These are phyloP conservation scores for Drosophila rellima DNA, from an alignment of 2,888 invertebrate genomes.

Conservation along the genomic window DNA sequence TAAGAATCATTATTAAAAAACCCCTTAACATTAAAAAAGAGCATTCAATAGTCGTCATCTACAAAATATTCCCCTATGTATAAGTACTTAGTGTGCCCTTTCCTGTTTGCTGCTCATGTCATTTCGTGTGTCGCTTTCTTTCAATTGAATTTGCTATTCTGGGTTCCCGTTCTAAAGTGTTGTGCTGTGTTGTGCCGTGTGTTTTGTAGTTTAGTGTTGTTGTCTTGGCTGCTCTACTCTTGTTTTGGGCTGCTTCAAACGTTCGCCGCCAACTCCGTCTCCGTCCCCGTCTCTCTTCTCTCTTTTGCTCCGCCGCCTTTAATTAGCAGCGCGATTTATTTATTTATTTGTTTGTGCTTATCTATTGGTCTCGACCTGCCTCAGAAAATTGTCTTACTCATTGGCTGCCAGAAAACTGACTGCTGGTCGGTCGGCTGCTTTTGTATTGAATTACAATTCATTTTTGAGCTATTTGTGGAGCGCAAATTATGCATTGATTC, in stretches of 20 bases:
- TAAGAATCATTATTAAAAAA: background rate
- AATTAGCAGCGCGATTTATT: conserved; percentile 79
- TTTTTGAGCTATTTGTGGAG: conserved; percentile 28
- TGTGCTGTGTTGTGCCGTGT: conserved; percentile 29
- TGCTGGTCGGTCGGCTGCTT: conserved; percentile 33
- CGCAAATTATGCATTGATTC: conserved; percentile 44
- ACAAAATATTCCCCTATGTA: background rate
- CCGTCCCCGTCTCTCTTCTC: conserved; percentile 21
- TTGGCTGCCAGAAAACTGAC: conserved; percentile 37
- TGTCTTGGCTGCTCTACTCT: conserved; percentile 43
- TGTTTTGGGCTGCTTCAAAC: conserved; percentile 68
- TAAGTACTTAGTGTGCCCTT: conserved; percentile 41
- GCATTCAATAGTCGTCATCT: conserved; percentile 28
- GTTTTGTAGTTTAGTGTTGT: conserved; percentile 39
- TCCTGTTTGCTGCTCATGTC: conserved; percentile 69
- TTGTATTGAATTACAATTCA: conserved; percentile 70
- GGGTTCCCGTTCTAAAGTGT: conserved; percentile 24
- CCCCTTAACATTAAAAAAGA: background rate
- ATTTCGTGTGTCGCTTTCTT: conserved; percentile 73
- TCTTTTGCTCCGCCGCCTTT: conserved; percentile 59
- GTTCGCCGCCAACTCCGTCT: conserved; percentile 30
- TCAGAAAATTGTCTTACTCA: conserved; percentile 59
- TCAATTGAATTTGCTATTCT: conserved; percentile 69
- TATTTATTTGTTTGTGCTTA: conserved; percentile 60
- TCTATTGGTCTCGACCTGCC: conserved; percentile 34